phyloP scores from a whole-genome alignment of 2,113 vertebrate species.

The Heteronetta atricapilla region DNA sequence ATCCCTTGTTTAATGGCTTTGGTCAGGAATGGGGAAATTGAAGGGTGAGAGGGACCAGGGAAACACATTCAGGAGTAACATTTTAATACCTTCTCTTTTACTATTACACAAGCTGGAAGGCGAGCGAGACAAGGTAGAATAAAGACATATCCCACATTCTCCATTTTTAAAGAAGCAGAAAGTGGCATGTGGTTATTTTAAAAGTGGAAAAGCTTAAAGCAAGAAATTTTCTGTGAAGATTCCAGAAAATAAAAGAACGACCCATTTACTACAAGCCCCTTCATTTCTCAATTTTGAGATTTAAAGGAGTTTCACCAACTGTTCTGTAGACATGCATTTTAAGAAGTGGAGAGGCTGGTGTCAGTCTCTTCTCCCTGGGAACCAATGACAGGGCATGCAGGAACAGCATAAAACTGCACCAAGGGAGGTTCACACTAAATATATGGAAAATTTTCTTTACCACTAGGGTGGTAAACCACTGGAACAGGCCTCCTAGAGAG shows the following conservation, averaged over 20 bases:
- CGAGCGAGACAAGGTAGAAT: neutral
- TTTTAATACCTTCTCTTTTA: neutral
- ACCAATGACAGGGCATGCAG: too few relatives aligned
- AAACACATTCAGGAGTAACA: neutral
- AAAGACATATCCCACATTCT: fast-evolving
- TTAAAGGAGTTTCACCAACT: neutral
- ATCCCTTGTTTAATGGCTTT: neutral
- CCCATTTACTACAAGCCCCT: neutral
- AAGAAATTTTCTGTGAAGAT: neutral
- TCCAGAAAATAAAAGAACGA: neutral
- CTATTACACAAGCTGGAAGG: neutral
- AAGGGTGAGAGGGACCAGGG: neutral
- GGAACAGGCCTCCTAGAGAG: too few relatives aligned
- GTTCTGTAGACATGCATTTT: neutral
- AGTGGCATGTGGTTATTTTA: neutral
- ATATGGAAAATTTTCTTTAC: too few relatives aligned
- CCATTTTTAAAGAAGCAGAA: neutral
- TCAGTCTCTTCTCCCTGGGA: too few relatives aligned
- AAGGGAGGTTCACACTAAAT: too few relatives aligned
- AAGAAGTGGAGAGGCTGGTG: too few relatives aligned
- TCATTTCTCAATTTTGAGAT: neutral
- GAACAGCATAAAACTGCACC: too few relatives aligned
- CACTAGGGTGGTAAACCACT: too few relatives aligned
- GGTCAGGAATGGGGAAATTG: neutral
- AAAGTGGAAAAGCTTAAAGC: neutral